Evolutionary conservation across 2,113 vertebrate genomes (phyloP).

Genomic region (Ciconia maguari): DNA sequence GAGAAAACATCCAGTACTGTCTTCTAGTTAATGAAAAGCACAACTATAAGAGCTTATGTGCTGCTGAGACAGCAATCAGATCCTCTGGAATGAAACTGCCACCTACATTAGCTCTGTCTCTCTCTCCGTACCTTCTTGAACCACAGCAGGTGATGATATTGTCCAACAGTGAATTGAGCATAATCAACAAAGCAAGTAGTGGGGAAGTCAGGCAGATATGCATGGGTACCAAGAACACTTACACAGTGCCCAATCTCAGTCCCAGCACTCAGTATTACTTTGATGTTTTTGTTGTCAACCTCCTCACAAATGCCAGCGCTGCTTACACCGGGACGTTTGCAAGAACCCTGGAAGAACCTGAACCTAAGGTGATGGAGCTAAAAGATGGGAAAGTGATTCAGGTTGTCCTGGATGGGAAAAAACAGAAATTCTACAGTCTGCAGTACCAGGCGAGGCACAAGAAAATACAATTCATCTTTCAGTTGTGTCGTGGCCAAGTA

Average conservation of each 20-base stretch:
- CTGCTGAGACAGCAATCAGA: slow-evolving; percentile 70
- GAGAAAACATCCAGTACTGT: slow-evolving; percentile 81
- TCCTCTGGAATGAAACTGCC: slow-evolving; percentile 37
- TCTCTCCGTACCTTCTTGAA: slow-evolving; percentile 38
- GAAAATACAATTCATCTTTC: slow-evolving; percentile 83
- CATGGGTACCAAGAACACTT: slow-evolving; percentile 79
- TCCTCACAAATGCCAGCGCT: slow-evolving; percentile 77
- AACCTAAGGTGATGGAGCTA: slow-evolving; percentile 68
- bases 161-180: slow-evolving; percentile 47
- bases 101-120: neutral
- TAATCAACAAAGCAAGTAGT: slow-evolving; percentile 45
- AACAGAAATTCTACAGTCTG: slow-evolving; percentile 74
- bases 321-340: slow-evolving; percentile 82
- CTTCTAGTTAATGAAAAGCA: slow-evolving; percentile 82
- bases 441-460: slow-evolving; percentile 79
- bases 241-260: slow-evolving; percentile 80
- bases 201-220: slow-evolving; percentile 79
- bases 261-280: slow-evolving; percentile 87
- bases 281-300: slow-evolving; percentile 84
- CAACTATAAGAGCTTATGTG: slow-evolving; percentile 86
- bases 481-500: slow-evolving; percentile 79
- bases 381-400: slow-evolving; percentile 83
- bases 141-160: slow-evolving; percentile 48
- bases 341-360: slow-evolving; percentile 81
- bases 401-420: slow-evolving; percentile 72